Evolutionary conservation across 2,888 invertebrate genomes (phyloP), one percentile per base, ranked within the genome.

Genomic region (Syrphus vitripennis): DNA sequence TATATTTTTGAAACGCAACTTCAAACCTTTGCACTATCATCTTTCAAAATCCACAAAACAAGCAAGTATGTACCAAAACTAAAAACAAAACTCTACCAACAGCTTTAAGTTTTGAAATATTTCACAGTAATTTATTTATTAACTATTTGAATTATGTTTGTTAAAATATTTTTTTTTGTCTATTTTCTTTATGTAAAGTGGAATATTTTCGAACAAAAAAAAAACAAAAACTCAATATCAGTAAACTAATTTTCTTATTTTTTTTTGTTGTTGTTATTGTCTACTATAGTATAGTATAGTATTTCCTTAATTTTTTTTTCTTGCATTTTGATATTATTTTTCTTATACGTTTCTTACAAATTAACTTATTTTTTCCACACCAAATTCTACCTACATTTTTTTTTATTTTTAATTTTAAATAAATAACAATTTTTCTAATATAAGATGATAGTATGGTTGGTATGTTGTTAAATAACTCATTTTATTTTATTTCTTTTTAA

Each of bases 241-340:
- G 55, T 55, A 63, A 63, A 63, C 10, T 42, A 29, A 42, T 42
- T 42, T 65, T 14, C 67, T 34, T 79, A 29, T 63, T 42, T 42
- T 65, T 14, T 72, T 34, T 79, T 45, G 40, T 40, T 74, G 72
- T 57, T 77, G 57, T 88, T 87, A 86, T 88, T 88, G 87, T 87
- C 86, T 87, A 87, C 87, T 87, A 86, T 86, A 87, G 86, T 81
- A 76, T 81, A 65, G 31, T 65, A 87, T 83, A 86, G 86, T 83
- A 88, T 45, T 67, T 31, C n/a, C 2, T 50, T 24, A 16, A 48
- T 57, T 45, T 57, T 19, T 48, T 55, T 57, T 45, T 57, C n/a
- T 48, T 55, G 31, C 45, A 37, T 67, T 57, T 80, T 74, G 67
- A 65, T 78, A 74, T n/a, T n/a, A n/a, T 45, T 21, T 69, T 61